Percentiles rank a stretch among this genome's conserved stretches.
phyloP scores from a whole-genome alignment of 2,888 invertebrate genomes.

The Drosophila setosimentum region DNA sequence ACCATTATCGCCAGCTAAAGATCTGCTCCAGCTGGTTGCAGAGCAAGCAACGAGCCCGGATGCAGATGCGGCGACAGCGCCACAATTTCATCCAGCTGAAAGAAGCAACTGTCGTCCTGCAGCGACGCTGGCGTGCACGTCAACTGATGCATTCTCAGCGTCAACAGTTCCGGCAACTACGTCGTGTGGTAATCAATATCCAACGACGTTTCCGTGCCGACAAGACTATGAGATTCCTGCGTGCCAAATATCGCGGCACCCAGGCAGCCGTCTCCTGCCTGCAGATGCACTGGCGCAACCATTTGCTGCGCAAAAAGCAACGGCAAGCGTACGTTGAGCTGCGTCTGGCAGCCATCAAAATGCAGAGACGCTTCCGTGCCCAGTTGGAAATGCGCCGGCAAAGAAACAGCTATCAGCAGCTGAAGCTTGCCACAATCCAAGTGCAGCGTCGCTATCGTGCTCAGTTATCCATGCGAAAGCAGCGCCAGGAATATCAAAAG shows the following conservation, averaged over 20 bases:
- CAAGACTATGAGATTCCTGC: slow-evolving; percentile 76
- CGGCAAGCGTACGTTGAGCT: slow-evolving; percentile 32
- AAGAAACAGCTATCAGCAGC: slow-evolving; percentile 51
- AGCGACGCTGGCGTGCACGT: slow-evolving; percentile 81
- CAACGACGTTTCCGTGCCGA: slow-evolving; percentile 76
- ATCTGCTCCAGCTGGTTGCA: slow-evolving; percentile 76
- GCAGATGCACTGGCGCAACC: slow-evolving; percentile 83
- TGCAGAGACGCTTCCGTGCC: slow-evolving; percentile 63
- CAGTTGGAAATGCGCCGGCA: slow-evolving; percentile 73
- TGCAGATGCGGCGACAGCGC: slow-evolving; percentile 71
- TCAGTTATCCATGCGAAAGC: slow-evolving; percentile 55
- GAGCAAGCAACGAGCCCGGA: slow-evolving; percentile 71
- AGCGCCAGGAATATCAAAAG: slow-evolving; percentile 40
- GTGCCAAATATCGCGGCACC: slow-evolving; percentile 77
- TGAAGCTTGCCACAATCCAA: slow-evolving; percentile 76
- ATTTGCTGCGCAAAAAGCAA: slow-evolving; percentile 55
- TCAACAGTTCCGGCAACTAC: slow-evolving; percentile 65
- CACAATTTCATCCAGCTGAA: slow-evolving; percentile 57
- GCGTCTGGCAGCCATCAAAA: slow-evolving; percentile 30
- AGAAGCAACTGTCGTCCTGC: slow-evolving; percentile 73
- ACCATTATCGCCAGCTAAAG: slow-evolving; percentile 70
- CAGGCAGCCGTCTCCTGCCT: slow-evolving; percentile 78
- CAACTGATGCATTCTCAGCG: slow-evolving; percentile 61
- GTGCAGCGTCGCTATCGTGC: slow-evolving; percentile 70
- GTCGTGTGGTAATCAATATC: slow-evolving; percentile 78